Evolutionary conservation across 2,113 vertebrate species (phyloP).

Genomic region (Gobio gobio): DNA sequence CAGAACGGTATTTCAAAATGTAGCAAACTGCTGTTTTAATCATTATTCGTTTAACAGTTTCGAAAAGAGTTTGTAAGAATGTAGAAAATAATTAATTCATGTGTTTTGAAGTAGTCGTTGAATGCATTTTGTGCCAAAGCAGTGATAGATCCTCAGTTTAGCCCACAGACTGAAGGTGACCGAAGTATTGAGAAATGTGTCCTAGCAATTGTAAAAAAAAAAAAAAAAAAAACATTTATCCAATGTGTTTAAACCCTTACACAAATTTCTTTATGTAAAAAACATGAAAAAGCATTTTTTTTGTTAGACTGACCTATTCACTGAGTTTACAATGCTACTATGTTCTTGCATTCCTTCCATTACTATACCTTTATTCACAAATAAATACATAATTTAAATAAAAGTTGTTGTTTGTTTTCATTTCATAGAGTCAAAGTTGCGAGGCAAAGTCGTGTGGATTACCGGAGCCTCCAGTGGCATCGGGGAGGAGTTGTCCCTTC

Average conservation of each 20-base stretch:
- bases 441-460: constrained; percentile 90
- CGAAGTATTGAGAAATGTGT: no score
- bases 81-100: no score
- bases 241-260: neutral
- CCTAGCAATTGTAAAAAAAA: no score
- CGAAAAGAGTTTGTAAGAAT: no score
- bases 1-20: no score
- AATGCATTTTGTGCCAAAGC: no score
- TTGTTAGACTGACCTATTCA: neutral
- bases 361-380: neutral
- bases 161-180: no score
- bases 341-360: neutral
- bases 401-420: neutral
- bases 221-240: no score
- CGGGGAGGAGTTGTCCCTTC: constrained; percentile 89
- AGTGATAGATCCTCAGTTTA: no score
- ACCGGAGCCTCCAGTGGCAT: constrained; percentile 96
- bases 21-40: no score
- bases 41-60: no score
- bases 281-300: neutral
- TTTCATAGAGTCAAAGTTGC: constrained; percentile 80
- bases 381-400: neutral
- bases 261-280: neutral
- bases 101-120: no score
- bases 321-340: neutral